phyloP scores from a whole-genome alignment of 2,888 invertebrate species.

The Papilio elwesi region DNA sequence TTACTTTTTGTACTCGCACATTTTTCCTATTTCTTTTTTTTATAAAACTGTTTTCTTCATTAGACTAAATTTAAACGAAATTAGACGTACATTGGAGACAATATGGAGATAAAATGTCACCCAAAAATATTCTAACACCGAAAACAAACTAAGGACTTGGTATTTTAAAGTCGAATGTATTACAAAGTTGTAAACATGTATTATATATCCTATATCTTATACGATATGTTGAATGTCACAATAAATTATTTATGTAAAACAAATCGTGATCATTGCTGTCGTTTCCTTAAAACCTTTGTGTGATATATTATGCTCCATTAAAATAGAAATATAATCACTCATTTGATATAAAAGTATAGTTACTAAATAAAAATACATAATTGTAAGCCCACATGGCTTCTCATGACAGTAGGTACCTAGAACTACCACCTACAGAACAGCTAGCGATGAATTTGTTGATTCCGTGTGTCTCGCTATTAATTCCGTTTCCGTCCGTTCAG shows the following conservation, averaged over 20 bases:
- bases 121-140: background rate
- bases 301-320: background rate
- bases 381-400: no score
- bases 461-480: no score
- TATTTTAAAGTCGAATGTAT: no score
- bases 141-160: background rate
- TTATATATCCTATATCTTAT: background rate
- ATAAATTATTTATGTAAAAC: conserved; percentile 25
- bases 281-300: conserved; percentile 5
- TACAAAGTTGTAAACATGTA: no score
- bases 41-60: conserved; percentile 8
- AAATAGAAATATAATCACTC: background rate
- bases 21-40: conserved; percentile 36
- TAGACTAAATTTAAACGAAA: background rate
- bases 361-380: background rate
- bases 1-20: conserved; percentile 46
- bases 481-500: no score
- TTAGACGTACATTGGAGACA: background rate
- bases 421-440: no score
- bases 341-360: background rate
- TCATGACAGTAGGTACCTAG: no score
- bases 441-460: no score
- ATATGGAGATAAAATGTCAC: background rate
- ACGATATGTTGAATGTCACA: background rate
- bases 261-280: conserved; percentile 15